Base-by-base conservation (phyloP, 92 coral and sea anemone species). In the Epizoanthus ramosus region DNA sequence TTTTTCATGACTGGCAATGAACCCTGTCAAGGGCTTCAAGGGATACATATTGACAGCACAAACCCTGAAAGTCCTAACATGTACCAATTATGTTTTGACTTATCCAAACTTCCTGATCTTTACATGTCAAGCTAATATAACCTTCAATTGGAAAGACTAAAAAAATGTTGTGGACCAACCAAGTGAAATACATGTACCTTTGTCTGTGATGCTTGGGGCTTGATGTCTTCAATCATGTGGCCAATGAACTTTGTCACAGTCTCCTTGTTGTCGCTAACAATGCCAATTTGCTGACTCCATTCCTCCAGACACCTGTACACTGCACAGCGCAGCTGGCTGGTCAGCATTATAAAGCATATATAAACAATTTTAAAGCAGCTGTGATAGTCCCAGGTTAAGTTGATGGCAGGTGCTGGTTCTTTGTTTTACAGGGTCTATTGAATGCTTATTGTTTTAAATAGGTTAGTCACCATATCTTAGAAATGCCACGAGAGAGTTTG, bases 321-420 rank as follows among this genome's bases (percentile, higher is more conserved):
- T 3, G 90, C 86, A 72, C 93, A 92, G 43, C 96, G 86, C 37
- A 92, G 83, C 25, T 90, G 59, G 39, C 96, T 92, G 83, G 13
- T 74, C 52, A 83, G 10, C 7, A 12, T 45, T 45, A 8, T 6
- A 45, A 45, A 45, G 53, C 12, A 45, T 9, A 47, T 9, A 47
- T 1, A 47, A 47, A 47, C 14, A 10, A 15, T 47, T 47, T n/a
- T n/a, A n/a, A 47, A 37, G 3, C 43, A 37, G 43, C 43, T 37
- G 43, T 37, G 43, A 6, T 37, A 37, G 43, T 1, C 43, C 43
- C 43, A 3, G 43, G 43, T 37, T 37, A 37, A 3, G 6, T 37
- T 1, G 6, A 3, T 37, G 43, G 6, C 4, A 37, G 43, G 5
- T 37, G 43, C 6, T 37, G 43, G 43, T 37, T 37, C 43, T 37